Percentiles rank a stretch among this genome's conserved stretches.
Conservation (phyloP, 2,888 invertebrate species). For the Ormyrus labotus region DNA sequence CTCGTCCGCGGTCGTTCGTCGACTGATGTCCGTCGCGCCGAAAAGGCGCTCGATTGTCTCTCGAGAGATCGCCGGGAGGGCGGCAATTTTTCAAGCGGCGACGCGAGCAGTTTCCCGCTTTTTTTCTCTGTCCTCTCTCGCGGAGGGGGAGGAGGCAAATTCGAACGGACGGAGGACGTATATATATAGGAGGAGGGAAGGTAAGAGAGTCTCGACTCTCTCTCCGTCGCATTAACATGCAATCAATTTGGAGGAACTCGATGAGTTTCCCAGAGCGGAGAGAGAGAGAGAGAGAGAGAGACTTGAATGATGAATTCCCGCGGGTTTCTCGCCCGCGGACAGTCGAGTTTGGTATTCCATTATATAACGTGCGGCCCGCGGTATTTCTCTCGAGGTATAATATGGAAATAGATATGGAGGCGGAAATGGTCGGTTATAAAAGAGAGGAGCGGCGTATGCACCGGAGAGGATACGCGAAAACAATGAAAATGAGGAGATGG, state of each 20-base stretch:
- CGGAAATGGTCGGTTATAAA: neutral
- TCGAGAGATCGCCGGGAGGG: no score
- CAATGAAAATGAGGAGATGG: no score
- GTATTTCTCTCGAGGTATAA: neutral
- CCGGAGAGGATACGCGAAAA: no score
- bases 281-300: neutral
- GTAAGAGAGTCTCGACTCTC: neutral
- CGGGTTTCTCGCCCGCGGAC: neutral
- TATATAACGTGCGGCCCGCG: neutral
- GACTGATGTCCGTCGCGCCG: no score
- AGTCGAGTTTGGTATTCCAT: neutral
- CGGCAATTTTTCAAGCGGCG: slow-evolving; percentile 4
- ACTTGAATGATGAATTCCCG: slow-evolving; percentile 38
- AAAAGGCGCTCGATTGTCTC: neutral
- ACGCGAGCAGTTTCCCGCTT: neutral
- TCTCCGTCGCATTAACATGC: slow-evolving; percentile 23
- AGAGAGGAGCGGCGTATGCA: neutral
- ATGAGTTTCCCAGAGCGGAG: slow-evolving; percentile 1
- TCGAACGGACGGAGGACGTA: neutral
- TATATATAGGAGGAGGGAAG: neutral
- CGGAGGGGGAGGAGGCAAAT: neutral
- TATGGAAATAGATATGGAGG: no score
- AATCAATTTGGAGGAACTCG: slow-evolving; percentile 47
- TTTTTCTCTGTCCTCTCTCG: neutral
- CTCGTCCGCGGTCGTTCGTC: no score